Percentiles rank a stretch among this genome's conserved stretches.
These are phyloP conservation scores for Rhabdomys dilectus DNA, from an alignment of 2,113 vertebrate species.

Conservation along the genomic window DNA sequence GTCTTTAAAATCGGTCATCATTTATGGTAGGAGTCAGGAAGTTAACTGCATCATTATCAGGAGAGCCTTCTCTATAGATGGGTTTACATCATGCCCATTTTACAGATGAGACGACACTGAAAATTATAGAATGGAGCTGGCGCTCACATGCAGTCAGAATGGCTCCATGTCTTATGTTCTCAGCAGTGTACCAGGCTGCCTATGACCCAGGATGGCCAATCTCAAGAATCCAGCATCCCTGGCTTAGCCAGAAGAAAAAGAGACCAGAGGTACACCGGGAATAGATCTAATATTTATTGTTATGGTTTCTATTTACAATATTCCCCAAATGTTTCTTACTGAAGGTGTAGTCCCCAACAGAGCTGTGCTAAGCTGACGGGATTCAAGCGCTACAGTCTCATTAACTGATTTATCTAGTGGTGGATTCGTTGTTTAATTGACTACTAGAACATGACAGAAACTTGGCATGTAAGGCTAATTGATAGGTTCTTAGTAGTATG, in stretches of 20 bases:
- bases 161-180: neutral
- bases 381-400: neutral
- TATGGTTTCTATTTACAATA: neutral
- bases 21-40: neutral
- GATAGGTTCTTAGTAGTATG: neutral
- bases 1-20: neutral
- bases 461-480: no score
- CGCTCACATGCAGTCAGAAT: neutral
- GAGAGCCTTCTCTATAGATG: neutral
- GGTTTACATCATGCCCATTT: neutral
- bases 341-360: neutral
- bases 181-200: neutral
- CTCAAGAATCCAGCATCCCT: neutral
- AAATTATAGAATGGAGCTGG: neutral
- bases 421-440: neutral
- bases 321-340: neutral
- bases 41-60: neutral
- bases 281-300: no score
- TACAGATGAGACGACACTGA: neutral
- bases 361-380: neutral
- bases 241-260: neutral
- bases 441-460: neutral
- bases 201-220: neutral
- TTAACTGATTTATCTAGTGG: neutral
- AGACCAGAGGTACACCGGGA: neutral